Evolutionary conservation across 2,888 invertebrate species (phyloP).

Genomic region (Bruchidius siliquastri): DNA sequence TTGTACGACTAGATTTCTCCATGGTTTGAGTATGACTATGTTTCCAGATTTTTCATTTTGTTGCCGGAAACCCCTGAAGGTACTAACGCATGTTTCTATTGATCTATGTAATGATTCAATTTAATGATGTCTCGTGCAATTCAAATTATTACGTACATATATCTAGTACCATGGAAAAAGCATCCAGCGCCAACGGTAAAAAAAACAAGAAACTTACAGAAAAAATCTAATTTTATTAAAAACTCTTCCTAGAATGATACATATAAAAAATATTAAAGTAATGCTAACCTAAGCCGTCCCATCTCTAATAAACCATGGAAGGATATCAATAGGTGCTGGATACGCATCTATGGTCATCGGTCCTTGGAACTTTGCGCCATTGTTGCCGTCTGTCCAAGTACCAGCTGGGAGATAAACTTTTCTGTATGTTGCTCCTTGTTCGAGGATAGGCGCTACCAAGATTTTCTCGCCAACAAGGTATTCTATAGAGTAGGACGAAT

Average conservation of each 20-base stretch:
- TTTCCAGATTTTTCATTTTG: too few relatives aligned
- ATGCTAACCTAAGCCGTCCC: neutral
- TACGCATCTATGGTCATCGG: constrained; percentile 60
- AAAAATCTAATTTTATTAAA: neutral
- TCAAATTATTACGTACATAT: too few relatives aligned
- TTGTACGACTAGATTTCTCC: too few relatives aligned
- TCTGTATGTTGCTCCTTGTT: constrained; percentile 56
- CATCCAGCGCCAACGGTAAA: too few relatives aligned
- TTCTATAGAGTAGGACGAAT: constrained; percentile 63
- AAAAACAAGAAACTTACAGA: neutral
- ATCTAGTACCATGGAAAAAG: too few relatives aligned
- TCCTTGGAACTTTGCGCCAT: constrained; percentile 50
- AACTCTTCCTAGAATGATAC: neutral
- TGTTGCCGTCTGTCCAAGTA: constrained; percentile 64
- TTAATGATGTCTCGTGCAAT: too few relatives aligned
- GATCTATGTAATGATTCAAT: too few relatives aligned
- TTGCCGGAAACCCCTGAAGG: too few relatives aligned
- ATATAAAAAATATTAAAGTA: too few relatives aligned
- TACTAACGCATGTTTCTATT: too few relatives aligned
- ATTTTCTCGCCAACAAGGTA: constrained; percentile 73
- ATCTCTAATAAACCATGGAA: constrained; percentile 61
- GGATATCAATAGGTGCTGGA: constrained; percentile 59
- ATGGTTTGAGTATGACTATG: too few relatives aligned
- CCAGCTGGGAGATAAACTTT: constrained; percentile 75
- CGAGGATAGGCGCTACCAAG: constrained; percentile 73